Evolutionary conservation across 2,888 invertebrate genomes (phyloP).

Genomic region (Drosophila kanekoi): DNA sequence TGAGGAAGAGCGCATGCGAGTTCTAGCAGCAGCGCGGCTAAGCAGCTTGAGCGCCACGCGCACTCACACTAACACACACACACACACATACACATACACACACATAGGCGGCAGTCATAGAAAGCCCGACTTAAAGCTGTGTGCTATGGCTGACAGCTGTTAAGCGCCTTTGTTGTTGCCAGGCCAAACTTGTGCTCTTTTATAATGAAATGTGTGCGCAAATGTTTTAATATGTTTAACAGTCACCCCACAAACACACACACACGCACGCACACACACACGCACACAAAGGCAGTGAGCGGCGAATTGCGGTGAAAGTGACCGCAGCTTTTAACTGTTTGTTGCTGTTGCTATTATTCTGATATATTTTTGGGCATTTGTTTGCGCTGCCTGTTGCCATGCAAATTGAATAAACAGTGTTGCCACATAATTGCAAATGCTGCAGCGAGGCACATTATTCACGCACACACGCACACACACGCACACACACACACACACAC

Average conservation of each 20-base stretch:
- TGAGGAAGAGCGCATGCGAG: slow-evolving; percentile 15
- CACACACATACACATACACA: slow-evolving; percentile 10
- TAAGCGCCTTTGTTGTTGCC: slow-evolving; percentile 59
- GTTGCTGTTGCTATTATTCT: slow-evolving; percentile 36
- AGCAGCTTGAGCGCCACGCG: slow-evolving; percentile 58
- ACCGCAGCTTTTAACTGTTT: slow-evolving; percentile 41
- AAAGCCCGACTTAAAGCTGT: slow-evolving; percentile 49
- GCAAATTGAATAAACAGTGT: slow-evolving; percentile 51
- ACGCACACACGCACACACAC: too few species aligned
- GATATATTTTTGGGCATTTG: slow-evolving; percentile 48
- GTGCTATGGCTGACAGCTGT: slow-evolving; percentile 61
- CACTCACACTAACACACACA: slow-evolving; percentile 28
- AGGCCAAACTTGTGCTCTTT: slow-evolving; percentile 37
- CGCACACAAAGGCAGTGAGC: slow-evolving; percentile 10
- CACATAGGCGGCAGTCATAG: slow-evolving; percentile 6
- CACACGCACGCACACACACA: slow-evolving; percentile 5
- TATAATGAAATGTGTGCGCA: slow-evolving; percentile 52
- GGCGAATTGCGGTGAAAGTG: slow-evolving; percentile 64
- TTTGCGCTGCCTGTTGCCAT: slow-evolving; percentile 58
- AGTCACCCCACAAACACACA: slow-evolving; percentile 22
- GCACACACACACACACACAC: slow-evolving; percentile 1
- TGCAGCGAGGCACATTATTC: slow-evolving; percentile 26
- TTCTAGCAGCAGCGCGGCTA: slow-evolving; percentile 41
- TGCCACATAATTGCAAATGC: slow-evolving; percentile 48
- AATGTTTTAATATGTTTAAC: slow-evolving; percentile 56